Evolutionary conservation across 2,113 vertebrate species (phyloP).

Genomic region (Archilochus colubris): DNA sequence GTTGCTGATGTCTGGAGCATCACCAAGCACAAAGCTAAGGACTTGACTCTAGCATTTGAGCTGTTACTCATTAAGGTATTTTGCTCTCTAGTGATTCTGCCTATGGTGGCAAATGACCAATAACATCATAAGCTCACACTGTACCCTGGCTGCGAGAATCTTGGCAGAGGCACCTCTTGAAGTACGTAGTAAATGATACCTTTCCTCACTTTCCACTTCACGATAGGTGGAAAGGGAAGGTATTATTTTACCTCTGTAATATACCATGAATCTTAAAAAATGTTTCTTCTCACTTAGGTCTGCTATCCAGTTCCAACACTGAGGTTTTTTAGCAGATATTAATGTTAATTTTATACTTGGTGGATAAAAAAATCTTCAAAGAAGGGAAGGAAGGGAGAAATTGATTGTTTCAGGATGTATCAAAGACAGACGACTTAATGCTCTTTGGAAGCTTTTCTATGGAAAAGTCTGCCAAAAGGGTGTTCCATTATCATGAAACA

Average conservation of each 20-base stretch:
- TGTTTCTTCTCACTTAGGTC: background rate
- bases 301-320: background rate
- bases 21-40: background rate
- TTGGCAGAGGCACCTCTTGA: background rate
- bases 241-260: background rate
- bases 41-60: background rate
- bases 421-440: background rate
- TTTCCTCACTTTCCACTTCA: background rate
- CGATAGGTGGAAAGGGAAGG: background rate
- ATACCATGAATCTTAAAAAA: background rate
- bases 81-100: background rate
- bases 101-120: background rate
- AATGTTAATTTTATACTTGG: background rate
- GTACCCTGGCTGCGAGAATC: background rate
- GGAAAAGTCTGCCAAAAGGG: background rate
- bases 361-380: background rate
- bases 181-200: background rate
- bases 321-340: background rate
- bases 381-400: background rate
- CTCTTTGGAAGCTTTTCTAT: background rate
- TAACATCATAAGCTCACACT: accelerated
- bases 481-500: background rate
- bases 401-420: background rate
- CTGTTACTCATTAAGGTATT: background rate
- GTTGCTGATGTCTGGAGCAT: background rate